These are phyloP conservation scores for Leptinotarsa defecta DNA, from an alignment of 1,140 invertebrate species.

Conservation along the genomic window DNA sequence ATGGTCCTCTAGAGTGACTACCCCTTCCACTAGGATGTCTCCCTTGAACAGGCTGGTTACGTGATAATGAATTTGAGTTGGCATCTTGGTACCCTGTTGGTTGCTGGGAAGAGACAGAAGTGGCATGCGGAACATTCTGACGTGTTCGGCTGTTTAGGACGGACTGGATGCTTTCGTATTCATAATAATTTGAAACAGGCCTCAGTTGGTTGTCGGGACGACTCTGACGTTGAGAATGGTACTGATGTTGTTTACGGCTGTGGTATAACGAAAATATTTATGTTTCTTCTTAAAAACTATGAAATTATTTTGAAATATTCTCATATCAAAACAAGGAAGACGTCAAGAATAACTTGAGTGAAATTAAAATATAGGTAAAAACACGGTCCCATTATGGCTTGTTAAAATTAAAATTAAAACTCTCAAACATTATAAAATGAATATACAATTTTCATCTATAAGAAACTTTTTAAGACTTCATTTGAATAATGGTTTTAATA, in stretches of 20 bases:
- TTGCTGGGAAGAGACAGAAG: conserved; percentile 25
- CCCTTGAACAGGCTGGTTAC: conserved; percentile 38
- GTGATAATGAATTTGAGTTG: conserved; percentile 48
- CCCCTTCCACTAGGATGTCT: conserved; percentile 21
- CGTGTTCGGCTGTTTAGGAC: conserved; percentile 53
- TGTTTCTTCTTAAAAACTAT: background rate
- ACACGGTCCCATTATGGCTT: no score
- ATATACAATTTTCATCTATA: no score
- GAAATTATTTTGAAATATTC: no score
- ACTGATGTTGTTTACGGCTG: conserved; percentile 73
- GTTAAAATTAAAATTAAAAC: no score
- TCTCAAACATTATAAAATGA: no score
- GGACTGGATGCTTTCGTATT: conserved; percentile 78
- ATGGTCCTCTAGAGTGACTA: conserved; percentile 57
- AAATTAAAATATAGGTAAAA: no score
- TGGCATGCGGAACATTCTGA: conserved; percentile 26
- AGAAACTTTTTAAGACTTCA: no score
- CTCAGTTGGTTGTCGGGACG: conserved; percentile 65
- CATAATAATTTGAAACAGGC: conserved; percentile 80
- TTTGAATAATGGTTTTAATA: no score
- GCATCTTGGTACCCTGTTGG: conserved; percentile 46
- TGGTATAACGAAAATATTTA: conserved; percentile 36
- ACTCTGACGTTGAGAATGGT: conserved; percentile 76
- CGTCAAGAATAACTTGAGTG: no score
- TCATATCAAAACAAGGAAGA: no score